Conservation (phyloP, 2,888 invertebrate genomes). For the Serripes groenlandicus region DNA sequence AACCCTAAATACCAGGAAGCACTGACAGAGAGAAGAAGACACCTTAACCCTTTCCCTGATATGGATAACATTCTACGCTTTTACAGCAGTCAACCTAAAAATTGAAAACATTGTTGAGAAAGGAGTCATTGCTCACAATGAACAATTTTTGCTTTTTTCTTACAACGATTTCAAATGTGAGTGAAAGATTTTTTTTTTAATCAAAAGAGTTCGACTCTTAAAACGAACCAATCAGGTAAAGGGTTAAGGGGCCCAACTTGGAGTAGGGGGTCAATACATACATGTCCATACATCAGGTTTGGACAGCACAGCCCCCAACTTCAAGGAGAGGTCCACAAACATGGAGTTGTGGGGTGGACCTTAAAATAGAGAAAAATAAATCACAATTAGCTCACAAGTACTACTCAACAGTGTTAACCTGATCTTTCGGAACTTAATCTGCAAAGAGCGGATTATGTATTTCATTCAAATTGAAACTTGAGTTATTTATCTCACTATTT, state of each 20-base stretch:
- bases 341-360: slow-evolving; percentile 60
- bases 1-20: too few relatives aligned
- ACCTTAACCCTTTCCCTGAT: too few relatives aligned
- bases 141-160: not conserved
- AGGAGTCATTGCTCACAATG: not conserved
- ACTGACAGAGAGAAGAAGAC: too few relatives aligned
- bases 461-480: too few relatives aligned
- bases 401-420: too few relatives aligned
- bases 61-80: too few relatives aligned
- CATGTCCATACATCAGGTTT: slow-evolving; percentile 62
- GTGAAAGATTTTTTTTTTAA: not conserved
- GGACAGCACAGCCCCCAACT: slow-evolving; percentile 47
- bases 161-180: not conserved
- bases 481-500: too few relatives aligned
- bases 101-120: not conserved
- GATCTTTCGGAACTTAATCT: too few relatives aligned
- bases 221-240: not conserved
- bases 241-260: not conserved
- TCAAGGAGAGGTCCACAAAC: slow-evolving; percentile 53
- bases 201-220: not conserved
- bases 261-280: slow-evolving; percentile 50
- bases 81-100: too few relatives aligned
- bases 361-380: slow-evolving; percentile 53
- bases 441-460: too few relatives aligned
- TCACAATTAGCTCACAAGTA: not conserved